Evolutionary conservation across 2,888 invertebrate species (phyloP), one percentile per base, ranked within the genome.

Genomic region (Tenthredo scrophulariae): DNA sequence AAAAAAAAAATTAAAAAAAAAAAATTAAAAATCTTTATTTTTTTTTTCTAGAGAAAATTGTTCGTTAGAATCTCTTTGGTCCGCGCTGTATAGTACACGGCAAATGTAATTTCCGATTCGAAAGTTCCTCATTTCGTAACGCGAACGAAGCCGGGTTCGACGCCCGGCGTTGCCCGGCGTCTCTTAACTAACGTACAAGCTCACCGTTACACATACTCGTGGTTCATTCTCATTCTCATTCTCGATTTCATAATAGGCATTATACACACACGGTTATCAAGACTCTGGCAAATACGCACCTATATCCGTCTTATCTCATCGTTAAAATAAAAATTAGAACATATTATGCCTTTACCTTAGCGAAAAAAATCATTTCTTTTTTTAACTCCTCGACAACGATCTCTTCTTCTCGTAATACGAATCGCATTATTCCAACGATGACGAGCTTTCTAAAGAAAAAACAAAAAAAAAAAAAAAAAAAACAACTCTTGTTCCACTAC

Each of bases 51-150:
- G 4, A 10, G 43, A 74, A 43, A 74, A 6, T 74, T 22, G 43
- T 74, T 43, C 18, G 70, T 70, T 37, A 74, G 43, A 74, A 74
- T 74, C 43, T 43, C 72, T 43, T 43, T 43, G 40, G 72, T 43
- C 43, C 72, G 40, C 72, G 1, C 10, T 3, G n/a, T 40, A 18
- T 10, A 54, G 22, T 33, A 22, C 18, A n/a, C 22, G 80, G 33
- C 29, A 80, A 62, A 80, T 58, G 58, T 58, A 80, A 80, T 67
- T 83, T 46, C 65, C 83, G n/a, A 77, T 84, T 62, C 65, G 84
- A 75, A 89, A 91, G 91, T 91, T 91, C 90, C 91, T 89, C 87
- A 91, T 91, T 91, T 91, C 91, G 89, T 89, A 91, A 91, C 86
- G 88, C 87, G 90, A 89, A 87, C 89, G 88, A 5, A 43, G 88